phyloP scores from a whole-genome alignment of 2,888 invertebrate genomes.

The Xestia rhomboidea region DNA sequence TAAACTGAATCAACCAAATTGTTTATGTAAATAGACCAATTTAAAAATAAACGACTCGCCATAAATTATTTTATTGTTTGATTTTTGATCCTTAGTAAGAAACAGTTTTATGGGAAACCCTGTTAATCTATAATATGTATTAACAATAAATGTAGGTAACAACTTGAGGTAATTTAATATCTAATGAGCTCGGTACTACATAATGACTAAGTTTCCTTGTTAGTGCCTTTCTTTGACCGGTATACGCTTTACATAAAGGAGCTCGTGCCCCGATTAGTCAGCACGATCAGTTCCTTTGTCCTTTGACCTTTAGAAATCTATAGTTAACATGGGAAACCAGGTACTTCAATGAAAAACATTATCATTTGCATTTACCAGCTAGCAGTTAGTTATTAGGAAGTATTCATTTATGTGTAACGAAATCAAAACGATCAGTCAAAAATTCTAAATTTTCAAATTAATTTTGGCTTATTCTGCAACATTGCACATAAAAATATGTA shows the following conservation, averaged over 20 bases:
- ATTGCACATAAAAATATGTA: not conserved
- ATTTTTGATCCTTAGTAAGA: slow-evolving; percentile 35
- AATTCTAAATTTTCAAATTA: not conserved
- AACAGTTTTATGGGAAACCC: not conserved
- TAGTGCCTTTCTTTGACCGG: slow-evolving; percentile 7
- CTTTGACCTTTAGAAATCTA: slow-evolving; percentile 17
- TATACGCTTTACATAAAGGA: slow-evolving; percentile 33
- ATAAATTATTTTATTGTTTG: slow-evolving; percentile 61
- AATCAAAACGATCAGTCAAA: not conserved
- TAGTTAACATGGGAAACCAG: not conserved
- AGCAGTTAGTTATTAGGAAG: not conserved
- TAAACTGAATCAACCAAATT: slow-evolving; percentile 85
- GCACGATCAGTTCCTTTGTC: slow-evolving; percentile 20
- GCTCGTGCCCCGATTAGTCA: slow-evolving; percentile 31
- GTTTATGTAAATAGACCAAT: slow-evolving; percentile 78
- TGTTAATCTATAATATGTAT: not conserved
- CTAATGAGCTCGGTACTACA: not conserved
- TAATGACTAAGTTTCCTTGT: slow-evolving; percentile 5
- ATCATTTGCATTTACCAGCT: not conserved
- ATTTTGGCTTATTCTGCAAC: not conserved
- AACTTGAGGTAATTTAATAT: not conserved
- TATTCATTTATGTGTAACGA: no score
- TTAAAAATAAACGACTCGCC: slow-evolving; percentile 74
- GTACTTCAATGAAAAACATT: not conserved
- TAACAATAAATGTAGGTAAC: not conserved